Base-by-base conservation (phyloP, 2,797 vertebrate species). In the Phalanger gymnotis region DNA sequence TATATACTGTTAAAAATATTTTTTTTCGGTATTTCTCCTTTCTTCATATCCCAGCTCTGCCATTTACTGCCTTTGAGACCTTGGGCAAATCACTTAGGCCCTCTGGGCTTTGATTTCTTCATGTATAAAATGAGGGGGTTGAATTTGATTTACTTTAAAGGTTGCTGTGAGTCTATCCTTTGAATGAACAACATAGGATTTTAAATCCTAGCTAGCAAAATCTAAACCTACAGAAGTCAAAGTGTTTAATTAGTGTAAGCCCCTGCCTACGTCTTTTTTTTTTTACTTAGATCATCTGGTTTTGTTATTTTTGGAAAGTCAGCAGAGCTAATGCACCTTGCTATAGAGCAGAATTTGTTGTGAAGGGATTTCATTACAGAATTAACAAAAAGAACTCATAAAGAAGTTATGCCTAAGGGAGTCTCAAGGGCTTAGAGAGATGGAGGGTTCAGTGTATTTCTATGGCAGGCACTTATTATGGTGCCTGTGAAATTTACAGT, bases 21-120 rank as follows among this genome's bases (percentile, higher is more conserved):
- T 95, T 94, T 96, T 89, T 56, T 56, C 27, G 14, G 92, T 40
- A 14, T 93, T 95, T 94, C 54, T 95, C 95, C 92, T 96, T 95
- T 30, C 28, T 90, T 90, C 52, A 14, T 53, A 53, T 53, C 30
- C 52, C 52, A 54, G 30, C 51, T 90, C 52, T 47, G 52, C 28
- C 52, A 90, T 30, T 90, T 90, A 19, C 31, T 53, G 12, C 12
- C 30, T 90, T 31, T 54, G 53, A 53, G 52, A 90, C 13, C 90
- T 54, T 53, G 28, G 90, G 30, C 90, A 54, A 90, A 54, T 90
- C 52, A 54, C 28, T 90, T 90, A 13, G 52, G 0, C 13, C 14
- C 51, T 90, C 51, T 90, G 90, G 90, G 30, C 30, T 54, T 90
- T n/a, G 90, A n/a, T 90, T 54, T 53, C 52, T 54, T 90, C 53